Percentiles rank a stretch among this genome's conserved stretches.
Evolutionary conservation across 2,113 vertebrate genomes (phyloP).

Genomic region (Hypanus sabinus): DNA sequence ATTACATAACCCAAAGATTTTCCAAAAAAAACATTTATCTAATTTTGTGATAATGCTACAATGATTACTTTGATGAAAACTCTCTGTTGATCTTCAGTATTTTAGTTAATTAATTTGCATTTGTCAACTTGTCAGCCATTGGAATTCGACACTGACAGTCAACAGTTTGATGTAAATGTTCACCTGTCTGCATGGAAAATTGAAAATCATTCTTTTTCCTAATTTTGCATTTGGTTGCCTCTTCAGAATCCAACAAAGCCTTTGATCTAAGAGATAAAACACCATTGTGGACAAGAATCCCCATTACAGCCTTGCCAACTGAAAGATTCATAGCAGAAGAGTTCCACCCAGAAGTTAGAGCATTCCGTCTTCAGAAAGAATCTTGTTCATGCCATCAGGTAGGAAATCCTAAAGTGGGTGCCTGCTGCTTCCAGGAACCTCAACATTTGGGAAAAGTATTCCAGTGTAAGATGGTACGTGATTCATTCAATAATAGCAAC

Average conservation of each 20-base stretch:
- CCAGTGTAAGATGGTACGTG: background rate
- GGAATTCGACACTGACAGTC: background rate
- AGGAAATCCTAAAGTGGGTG: background rate
- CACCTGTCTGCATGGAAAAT: too few species aligned
- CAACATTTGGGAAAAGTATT: background rate
- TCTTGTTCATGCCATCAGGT: background rate
- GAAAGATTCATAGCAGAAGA: background rate
- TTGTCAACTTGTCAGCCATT: background rate
- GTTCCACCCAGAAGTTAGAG: background rate
- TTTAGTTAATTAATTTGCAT: background rate
- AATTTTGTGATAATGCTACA: too few species aligned
- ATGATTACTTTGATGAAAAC: too few species aligned
- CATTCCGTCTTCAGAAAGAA: background rate
- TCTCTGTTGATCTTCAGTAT: background rate
- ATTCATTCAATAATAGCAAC: background rate
- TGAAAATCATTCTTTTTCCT: too few species aligned
- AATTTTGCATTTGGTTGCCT: too few species aligned
- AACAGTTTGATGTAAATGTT: background rate
- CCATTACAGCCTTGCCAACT: background rate
- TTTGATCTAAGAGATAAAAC: too few species aligned
- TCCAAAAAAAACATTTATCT: too few species aligned
- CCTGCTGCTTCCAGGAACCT: background rate
- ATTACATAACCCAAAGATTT: background rate
- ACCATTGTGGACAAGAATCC: background rate
- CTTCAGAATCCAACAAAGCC: too few species aligned